A percentile compares a stretch with the other conserved stretches of the same genome.
Conservation (phyloP, 2,797 vertebrate species). For the Pterois miles region DNA sequence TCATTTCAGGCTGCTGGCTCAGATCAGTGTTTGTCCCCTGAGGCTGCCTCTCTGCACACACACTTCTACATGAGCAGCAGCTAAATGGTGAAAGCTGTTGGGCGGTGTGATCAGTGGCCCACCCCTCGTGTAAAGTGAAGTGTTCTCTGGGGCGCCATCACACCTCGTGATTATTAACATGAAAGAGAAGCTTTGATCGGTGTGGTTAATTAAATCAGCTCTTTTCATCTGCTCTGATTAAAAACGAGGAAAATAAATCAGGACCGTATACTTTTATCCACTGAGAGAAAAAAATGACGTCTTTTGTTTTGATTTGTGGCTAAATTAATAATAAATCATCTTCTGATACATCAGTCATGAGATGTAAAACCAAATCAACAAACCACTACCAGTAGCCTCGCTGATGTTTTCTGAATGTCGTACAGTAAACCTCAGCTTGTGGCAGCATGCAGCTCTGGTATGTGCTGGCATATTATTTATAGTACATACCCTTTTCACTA, state of each 20-base stretch:
- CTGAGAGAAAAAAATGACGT: neutral
- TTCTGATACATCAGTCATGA: neutral
- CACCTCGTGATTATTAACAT: slow-evolving; percentile 22
- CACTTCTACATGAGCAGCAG: slow-evolving; percentile 9
- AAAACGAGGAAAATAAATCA: slow-evolving; percentile 6
- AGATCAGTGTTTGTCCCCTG: neutral
- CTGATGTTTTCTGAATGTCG: neutral
- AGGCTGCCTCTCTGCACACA: slow-evolving; percentile 18
- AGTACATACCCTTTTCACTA: neutral
- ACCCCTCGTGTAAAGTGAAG: slow-evolving; percentile 15
- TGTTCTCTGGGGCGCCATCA: neutral
- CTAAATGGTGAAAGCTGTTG: neutral
- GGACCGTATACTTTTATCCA: neutral
- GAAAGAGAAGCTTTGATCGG: neutral
- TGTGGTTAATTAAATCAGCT: slow-evolving; percentile 3
- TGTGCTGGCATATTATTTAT: neutral
- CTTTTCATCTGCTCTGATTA: slow-evolving; percentile 11
- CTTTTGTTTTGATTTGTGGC: neutral
- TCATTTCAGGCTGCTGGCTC: neutral
- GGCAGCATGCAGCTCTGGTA: slow-evolving; percentile 9
- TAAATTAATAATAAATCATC: neutral
- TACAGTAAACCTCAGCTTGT: neutral
- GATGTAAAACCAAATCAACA: neutral
- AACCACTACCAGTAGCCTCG: neutral
- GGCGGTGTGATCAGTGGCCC: neutral